Evolutionary conservation across 2,113 vertebrate species (phyloP), one percentile per base, ranked within the genome.

Genomic region (Hyperoodon ampullatus): DNA sequence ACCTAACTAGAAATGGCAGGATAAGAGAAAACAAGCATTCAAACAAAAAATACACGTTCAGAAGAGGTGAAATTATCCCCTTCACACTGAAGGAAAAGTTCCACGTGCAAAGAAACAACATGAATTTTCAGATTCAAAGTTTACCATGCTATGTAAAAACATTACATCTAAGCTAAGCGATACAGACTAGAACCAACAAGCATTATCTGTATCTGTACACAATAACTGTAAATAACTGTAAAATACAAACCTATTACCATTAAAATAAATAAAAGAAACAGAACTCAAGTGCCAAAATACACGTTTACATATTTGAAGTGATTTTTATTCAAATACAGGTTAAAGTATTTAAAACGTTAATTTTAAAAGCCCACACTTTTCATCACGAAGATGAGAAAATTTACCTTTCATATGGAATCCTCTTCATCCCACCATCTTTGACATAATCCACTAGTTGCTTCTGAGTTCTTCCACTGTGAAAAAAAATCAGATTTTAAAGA

Each of bases 371-470:
- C 53, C 0, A 10, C 8, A 12, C 53, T 71, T 50, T 28, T 23
- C 4, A 33, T 39, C 21, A 35, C 0, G 3, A 65, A 95, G 26
- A 0, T 3, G 3, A 30, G 33, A 71, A 35, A 28, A 18, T 63
- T 97, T 86, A 99, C 99, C 99, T 99, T 98, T 99, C 99, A 92
- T 99, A 99, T 0, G 99, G 99, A 0, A 98, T 99, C 97, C 99
- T 99, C 98, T 98, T 99, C 86, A 98, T 97, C 63, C 99, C 99
- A 39, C 99, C 99, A 44, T 99, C 99, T 98, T 98, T 99, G 96
- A 99, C 98, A 55, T 99, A 99, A 75, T 99, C 99, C 85, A 99
- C 99, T 39, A 99, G 99, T 2, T 99, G 99, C 97, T 99, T 99
- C 98, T 99, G 99, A 5, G 99, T 99, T 97, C 99, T 98, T 4